Evolutionary conservation across 2,113 vertebrate genomes (phyloP).

Genomic region (Orcinus orca): DNA sequence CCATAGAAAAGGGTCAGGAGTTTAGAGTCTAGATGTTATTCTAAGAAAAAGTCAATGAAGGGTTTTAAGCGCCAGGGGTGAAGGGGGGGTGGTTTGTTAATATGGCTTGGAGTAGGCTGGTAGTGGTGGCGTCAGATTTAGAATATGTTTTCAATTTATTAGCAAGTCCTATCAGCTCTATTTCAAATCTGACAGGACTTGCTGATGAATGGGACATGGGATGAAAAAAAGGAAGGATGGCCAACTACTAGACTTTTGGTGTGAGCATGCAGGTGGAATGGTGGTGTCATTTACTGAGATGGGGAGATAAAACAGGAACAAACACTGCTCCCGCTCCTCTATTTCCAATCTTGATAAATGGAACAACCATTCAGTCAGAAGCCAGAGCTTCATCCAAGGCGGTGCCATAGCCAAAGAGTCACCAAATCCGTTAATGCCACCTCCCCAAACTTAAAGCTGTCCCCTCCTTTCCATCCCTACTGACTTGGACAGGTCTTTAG

Average conservation of each 20-base stretch:
- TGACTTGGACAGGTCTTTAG: background rate
- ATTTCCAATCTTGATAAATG: background rate
- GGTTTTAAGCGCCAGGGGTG: background rate
- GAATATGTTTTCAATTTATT: background rate
- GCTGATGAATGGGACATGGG: background rate
- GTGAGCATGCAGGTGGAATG: background rate
- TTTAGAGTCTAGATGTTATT: conserved; percentile 10
- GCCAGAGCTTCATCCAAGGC: background rate
- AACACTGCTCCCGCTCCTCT: background rate
- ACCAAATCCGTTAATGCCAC: background rate
- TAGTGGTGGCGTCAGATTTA: background rate
- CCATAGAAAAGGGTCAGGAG: background rate
- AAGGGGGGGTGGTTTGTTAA: background rate
- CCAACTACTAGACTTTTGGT: background rate
- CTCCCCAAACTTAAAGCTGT: background rate
- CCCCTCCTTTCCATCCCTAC: background rate
- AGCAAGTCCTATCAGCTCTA: conserved; percentile 10
- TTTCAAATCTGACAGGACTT: conserved; percentile 31
- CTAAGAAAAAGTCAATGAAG: background rate
- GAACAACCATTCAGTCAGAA: background rate
- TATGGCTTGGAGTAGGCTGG: background rate
- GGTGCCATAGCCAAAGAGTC: background rate
- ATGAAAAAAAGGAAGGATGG: background rate
- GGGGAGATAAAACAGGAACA: background rate
- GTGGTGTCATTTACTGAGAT: background rate